phyloP scores from a whole-genome alignment of 2,113 vertebrate species.

The Poicephalus gulielmi region DNA sequence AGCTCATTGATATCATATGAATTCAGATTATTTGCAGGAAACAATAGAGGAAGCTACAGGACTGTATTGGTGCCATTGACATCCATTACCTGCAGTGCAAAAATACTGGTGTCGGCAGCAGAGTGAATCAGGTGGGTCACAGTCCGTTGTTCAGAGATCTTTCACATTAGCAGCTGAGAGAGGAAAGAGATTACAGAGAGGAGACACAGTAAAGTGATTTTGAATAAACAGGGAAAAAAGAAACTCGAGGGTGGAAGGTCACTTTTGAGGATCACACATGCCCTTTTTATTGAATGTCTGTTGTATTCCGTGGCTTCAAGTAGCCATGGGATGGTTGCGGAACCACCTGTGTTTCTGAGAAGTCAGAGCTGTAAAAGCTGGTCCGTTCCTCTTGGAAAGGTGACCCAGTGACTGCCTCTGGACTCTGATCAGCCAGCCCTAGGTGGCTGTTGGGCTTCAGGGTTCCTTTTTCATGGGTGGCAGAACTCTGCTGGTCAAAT shows the following conservation, averaged over 20 bases:
- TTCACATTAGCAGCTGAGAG: background rate
- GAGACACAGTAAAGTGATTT: accelerated
- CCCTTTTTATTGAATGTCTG: background rate
- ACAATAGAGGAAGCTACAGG: background rate
- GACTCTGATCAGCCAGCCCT: background rate
- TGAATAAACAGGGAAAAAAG: background rate
- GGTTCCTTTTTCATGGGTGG: background rate
- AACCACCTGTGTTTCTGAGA: background rate
- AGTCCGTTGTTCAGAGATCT: background rate
- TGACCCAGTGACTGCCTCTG: background rate
- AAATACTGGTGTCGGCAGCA: background rate
- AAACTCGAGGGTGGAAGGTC: background rate
- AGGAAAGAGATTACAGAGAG: background rate
- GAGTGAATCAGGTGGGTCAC: background rate
- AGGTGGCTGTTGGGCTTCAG: background rate
- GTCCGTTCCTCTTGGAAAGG: background rate
- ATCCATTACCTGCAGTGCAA: background rate
- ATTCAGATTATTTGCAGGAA: background rate
- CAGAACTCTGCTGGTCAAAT: background rate
- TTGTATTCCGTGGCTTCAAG: background rate
- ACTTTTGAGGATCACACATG: background rate
- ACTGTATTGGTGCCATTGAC: background rate
- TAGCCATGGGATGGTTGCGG: background rate
- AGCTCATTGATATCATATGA: background rate
- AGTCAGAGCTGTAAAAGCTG: background rate